Conservation (phyloP, 2,888 invertebrate genomes). For the Esperia sulphurella region DNA sequence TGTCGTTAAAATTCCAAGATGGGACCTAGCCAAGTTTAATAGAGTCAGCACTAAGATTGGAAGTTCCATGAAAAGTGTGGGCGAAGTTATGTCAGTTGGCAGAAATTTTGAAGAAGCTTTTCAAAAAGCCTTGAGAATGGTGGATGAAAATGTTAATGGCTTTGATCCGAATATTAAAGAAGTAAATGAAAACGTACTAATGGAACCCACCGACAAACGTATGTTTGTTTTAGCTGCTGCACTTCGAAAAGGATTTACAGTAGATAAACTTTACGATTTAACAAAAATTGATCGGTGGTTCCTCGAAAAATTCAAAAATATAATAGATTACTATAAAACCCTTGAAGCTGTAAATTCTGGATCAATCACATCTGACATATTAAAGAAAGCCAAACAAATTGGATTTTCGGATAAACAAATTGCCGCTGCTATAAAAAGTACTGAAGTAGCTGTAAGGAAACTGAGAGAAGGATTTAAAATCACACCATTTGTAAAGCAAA, state of each 20-base stretch:
- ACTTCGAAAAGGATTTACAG: conserved; percentile 87
- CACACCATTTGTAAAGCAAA: conserved; percentile 95
- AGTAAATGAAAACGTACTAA: conserved; percentile 90
- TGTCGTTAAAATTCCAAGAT: conserved; percentile 99
- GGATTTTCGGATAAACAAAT: conserved; percentile 99
- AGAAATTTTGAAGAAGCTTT: conserved; percentile 99
- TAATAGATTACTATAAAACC: conserved; percentile 84
- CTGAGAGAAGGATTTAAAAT: conserved; percentile 87
- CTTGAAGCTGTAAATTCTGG: conserved; percentile 83
- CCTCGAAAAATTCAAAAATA: conserved; percentile 95
- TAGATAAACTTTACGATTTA: conserved; percentile 92
- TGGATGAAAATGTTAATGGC: conserved; percentile 95
- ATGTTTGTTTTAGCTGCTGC: conserved; percentile 98
- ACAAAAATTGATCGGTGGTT: conserved; percentile 99
- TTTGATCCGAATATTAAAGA: conserved; percentile 93
- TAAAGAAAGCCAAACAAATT: conserved; percentile 92
- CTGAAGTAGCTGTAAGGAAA: conserved; percentile 90
- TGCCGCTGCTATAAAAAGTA: conserved; percentile 90
- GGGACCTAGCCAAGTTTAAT: conserved; percentile 97
- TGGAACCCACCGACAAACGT: conserved; percentile 96
- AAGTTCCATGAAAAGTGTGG: conserved; percentile 99
- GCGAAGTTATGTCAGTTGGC: conserved; percentile 99
- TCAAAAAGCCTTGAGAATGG: conserved; percentile 99
- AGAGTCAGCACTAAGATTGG: conserved; percentile 98
- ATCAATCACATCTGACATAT: conserved; percentile 79